These are phyloP conservation scores for Psephotus haematonotus DNA, from an alignment of 2,113 vertebrate species.

Conservation along the genomic window DNA sequence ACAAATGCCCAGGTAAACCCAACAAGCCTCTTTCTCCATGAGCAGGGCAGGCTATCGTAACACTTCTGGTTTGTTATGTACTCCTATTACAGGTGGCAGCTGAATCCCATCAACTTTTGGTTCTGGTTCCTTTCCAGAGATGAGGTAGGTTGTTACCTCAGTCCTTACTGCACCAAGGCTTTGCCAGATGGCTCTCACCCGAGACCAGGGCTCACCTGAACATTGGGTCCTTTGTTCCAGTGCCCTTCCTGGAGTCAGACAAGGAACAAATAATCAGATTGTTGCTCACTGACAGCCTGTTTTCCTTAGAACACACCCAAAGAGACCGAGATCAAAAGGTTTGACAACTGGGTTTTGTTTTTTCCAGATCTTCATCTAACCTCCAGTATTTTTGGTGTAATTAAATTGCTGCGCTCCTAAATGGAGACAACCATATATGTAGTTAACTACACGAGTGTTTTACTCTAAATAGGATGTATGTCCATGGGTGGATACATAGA, in stretches of 20 bases:
- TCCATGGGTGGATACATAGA: background rate
- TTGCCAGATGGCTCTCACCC: background rate
- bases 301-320: background rate
- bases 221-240: background rate
- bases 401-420: background rate
- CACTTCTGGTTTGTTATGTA: background rate
- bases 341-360: background rate
- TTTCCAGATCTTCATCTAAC: background rate
- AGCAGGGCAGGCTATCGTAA: background rate
- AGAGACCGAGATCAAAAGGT: background rate
- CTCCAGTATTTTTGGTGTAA: background rate
- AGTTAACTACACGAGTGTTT: background rate
- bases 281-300: background rate
- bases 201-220: background rate
- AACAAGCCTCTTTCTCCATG: background rate
- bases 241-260: background rate
- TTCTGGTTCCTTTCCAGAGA: background rate
- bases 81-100: background rate
- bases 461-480: background rate
- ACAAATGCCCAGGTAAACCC: background rate
- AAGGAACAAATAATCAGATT: background rate
- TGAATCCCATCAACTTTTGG: background rate
- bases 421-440: background rate
- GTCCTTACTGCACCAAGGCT: fast-evolving
- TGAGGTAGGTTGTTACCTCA: background rate